Conservation (phyloP, 2,888 invertebrate species). For the Luffia ferchaultella region DNA sequence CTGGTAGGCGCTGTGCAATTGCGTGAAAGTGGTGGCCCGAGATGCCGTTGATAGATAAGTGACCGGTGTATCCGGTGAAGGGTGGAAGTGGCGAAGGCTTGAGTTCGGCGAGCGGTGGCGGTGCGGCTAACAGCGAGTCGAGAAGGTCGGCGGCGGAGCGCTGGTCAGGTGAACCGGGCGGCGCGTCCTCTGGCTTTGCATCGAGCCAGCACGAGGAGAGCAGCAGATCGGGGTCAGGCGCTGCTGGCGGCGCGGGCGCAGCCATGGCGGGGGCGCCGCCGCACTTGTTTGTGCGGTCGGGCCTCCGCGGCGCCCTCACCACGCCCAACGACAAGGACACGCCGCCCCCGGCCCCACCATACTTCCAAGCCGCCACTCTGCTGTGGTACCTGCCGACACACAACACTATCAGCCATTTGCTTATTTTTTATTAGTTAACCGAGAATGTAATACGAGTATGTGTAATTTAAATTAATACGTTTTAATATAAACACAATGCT, state of each 20-base stretch:
- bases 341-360: conserved; percentile 58
- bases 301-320: conserved; percentile 41
- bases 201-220: conserved; percentile 79
- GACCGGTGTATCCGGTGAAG: conserved; percentile 86
- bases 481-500: no score
- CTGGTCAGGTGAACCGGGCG: conserved; percentile 38
- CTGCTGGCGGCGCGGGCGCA: conserved; percentile 35
- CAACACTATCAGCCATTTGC: not conserved
- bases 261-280: conserved; percentile 35
- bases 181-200: conserved; percentile 56
- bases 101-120: conserved; percentile 78
- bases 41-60: conserved; percentile 87
- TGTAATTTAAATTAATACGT: no score
- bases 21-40: conserved; percentile 89
- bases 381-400: conserved; percentile 43
- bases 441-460: not conserved
- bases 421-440: not conserved
- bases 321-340: conserved; percentile 46
- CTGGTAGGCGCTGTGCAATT: conserved; percentile 78
- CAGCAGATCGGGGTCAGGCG: conserved; percentile 73
- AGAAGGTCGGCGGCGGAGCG: conserved; percentile 70
- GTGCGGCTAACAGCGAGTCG: conserved; percentile 69
- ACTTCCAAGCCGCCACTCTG: conserved; percentile 64
- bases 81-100: conserved; percentile 80
- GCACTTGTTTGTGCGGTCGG: conserved; percentile 70